A percentile compares a stretch with the other conserved stretches of the same genome.
Conservation (phyloP, 2,797 vertebrate species). For the Salarias fasciatus region DNA sequence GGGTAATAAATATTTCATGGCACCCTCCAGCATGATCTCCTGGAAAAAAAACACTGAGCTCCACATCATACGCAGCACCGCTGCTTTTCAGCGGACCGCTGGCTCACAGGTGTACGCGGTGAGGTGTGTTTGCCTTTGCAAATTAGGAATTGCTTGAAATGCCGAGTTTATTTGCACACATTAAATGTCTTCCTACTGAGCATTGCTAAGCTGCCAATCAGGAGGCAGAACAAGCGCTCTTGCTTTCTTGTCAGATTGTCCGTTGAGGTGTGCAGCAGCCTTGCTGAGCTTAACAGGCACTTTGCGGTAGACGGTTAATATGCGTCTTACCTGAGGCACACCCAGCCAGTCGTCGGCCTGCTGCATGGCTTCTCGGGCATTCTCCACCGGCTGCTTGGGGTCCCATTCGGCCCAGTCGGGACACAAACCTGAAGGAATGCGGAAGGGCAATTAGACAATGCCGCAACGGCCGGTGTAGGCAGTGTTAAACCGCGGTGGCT, state of each 20-base stretch:
- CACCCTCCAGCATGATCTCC: constrained; percentile 47
- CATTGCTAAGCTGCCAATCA: background rate
- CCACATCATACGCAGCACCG: constrained; percentile 15
- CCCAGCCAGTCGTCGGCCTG: constrained; percentile 95
- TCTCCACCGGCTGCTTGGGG: constrained; percentile 91
- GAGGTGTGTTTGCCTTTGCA: constrained; percentile 40
- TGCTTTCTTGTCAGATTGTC: constrained; percentile 3
- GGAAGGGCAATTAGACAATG: constrained; percentile 45
- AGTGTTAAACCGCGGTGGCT: constrained; percentile 25
- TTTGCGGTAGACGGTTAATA: background rate
- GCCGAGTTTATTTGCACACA: constrained; percentile 16
- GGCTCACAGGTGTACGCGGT: constrained; percentile 21
- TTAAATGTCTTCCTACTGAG: constrained; percentile 1
- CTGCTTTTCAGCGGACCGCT: constrained; percentile 15
- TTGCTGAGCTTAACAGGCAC: background rate
- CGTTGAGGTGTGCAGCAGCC: background rate
- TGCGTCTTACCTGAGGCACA: constrained; percentile 91
- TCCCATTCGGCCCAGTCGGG: constrained; percentile 96
- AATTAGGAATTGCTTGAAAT: constrained; percentile 23
- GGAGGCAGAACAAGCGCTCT: constrained; percentile 8
- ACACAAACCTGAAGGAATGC: constrained; percentile 84
- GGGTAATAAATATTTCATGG: constrained; percentile 71
- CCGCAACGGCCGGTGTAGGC: constrained; percentile 12
- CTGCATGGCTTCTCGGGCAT: constrained; percentile 95
- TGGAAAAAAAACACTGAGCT: constrained; percentile 42